Base-by-base conservation (phyloP, 2,888 invertebrate species). In the Nymphalis urticae region DNA sequence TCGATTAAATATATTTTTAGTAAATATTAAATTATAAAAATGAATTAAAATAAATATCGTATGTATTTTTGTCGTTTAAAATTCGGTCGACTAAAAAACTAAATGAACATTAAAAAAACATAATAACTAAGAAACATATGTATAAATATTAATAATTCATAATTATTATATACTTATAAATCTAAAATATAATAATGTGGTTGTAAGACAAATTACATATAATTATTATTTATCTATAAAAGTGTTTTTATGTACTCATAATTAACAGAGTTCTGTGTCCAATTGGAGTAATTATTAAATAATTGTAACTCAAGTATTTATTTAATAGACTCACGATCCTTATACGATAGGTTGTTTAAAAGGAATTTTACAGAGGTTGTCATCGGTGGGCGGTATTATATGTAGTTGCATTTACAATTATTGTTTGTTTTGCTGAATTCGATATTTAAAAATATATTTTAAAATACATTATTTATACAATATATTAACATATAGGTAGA, bases 271-370 rank as follows among this genome's bases (percentile, higher is more conserved):
- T 62, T 66, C 63, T 53, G 21, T 42, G 59, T 69, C 66, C 58
- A 69, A 63, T 58, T 53, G 60, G 36, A 24, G 66, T 59, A 66
- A 70, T 64, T 64, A 64, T 64, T 50, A 63, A 61, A 67, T 64
- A 70, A 70, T 70, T 64, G 62, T 61, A 58, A 61, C 19, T 58
- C 42, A 67, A 64, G 64, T 66, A 70, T 70, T 48, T 64, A 61
- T 64, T 56, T 71, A 65, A 65, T 62, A 48, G 59, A 53, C 54
- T 16, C 10, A 24, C 64, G 48, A 51, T 59, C 65, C 65, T 54
- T 69, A 69, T 66, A 69, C 36, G 69, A 59, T 17, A 21, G 21
- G 59, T 62, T 51, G 62, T 51, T 65, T 60, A 21, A 19, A 53
- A 53, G 53, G 68, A 53, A 64, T 68, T 63, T 48, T 4, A 56